phyloP scores from a whole-genome alignment of 2,888 invertebrate genomes.

The Oscheius sp. region DNA sequence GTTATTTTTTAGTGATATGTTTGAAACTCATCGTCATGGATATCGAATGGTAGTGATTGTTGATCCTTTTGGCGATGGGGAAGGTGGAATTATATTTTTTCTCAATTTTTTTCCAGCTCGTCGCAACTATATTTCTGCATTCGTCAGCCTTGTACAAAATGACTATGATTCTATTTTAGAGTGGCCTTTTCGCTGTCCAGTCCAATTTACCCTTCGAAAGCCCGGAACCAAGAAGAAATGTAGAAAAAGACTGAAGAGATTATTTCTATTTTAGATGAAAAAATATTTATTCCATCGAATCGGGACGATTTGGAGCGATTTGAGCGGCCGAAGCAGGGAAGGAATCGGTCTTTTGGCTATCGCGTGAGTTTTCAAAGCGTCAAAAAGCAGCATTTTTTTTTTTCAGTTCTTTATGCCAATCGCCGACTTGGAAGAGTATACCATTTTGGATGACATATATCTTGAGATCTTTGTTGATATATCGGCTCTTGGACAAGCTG shows the following conservation, averaged over 20 bases:
- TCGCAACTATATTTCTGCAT: not conserved
- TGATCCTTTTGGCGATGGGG: conserved; percentile 1
- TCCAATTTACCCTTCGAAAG: conserved; percentile 13
- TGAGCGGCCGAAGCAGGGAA: not conserved
- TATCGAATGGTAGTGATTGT: conserved; percentile 3
- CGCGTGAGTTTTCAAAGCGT: not conserved
- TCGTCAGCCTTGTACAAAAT: not conserved
- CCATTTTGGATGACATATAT: not conserved
- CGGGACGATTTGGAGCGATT: not conserved
- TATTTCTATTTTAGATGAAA: not conserved
- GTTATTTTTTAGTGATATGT: not conserved
- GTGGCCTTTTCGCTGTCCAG: conserved; percentile 18
- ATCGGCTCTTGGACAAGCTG: not conserved
- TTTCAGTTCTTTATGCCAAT: not conserved
- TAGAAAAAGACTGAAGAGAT: not conserved
- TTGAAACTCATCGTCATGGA: conserved; percentile 13
- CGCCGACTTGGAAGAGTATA: not conserved
- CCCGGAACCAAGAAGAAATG: not conserved
- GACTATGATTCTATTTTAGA: conserved; percentile 15
- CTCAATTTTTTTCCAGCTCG: not conserved
- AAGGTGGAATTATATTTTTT: not conserved
- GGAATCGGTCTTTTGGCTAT: conserved; percentile 7
- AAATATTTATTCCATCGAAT: not conserved
- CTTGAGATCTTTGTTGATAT: not conserved
- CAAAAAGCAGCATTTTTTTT: not conserved